Percentiles rank a stretch among this genome's conserved stretches.
phyloP scores from a whole-genome alignment of 2,113 vertebrate genomes.

The Prunella fulvescens region DNA sequence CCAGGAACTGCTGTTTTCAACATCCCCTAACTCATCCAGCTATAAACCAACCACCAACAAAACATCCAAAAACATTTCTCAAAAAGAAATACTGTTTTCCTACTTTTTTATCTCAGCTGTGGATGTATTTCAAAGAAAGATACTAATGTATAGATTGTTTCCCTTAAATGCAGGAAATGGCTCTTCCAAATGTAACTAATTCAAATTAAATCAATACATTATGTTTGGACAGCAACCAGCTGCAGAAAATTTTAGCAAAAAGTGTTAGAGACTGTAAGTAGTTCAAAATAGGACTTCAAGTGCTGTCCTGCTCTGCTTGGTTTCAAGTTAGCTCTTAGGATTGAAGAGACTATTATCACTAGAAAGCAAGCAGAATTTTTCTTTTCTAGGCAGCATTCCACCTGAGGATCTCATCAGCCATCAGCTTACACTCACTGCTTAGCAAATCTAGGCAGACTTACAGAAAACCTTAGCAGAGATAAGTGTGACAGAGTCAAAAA shows the following conservation, averaged over 20 bases:
- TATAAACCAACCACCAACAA: background rate
- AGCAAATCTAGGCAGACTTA: background rate
- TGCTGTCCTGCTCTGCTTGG: background rate
- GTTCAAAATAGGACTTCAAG: background rate
- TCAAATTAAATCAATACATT: background rate
- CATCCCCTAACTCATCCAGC: background rate
- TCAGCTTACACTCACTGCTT: background rate
- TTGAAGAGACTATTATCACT: background rate
- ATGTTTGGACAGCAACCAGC: background rate
- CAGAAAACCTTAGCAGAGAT: background rate
- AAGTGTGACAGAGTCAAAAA: background rate
- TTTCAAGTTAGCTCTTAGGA: background rate
- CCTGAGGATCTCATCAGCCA: background rate
- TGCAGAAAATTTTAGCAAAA: background rate
- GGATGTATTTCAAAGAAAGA: background rate
- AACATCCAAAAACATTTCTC: background rate
- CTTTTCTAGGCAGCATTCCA: background rate
- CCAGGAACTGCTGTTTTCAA: background rate
- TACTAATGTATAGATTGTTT: background rate
- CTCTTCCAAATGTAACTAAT: conserved; percentile 30
- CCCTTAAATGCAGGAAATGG: background rate
- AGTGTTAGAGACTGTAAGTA: background rate
- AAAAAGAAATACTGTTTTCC: background rate
- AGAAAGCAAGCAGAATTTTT: background rate
- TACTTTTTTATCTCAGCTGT: background rate